phyloP scores from a whole-genome alignment of 1,140 invertebrate genomes.

The Brachionus rubens region DNA sequence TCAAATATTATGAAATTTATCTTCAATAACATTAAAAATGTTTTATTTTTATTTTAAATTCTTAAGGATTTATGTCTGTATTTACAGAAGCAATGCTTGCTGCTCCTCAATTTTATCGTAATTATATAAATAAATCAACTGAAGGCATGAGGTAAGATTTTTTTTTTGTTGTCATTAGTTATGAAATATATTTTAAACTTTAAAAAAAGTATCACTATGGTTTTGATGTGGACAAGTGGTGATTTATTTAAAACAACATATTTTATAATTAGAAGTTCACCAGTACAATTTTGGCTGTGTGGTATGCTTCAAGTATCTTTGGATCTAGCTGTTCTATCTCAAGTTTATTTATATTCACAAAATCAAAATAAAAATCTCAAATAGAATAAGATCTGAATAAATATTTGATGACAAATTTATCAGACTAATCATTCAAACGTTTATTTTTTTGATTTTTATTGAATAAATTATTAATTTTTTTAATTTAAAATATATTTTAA shows the following conservation, averaged over 20 bases:
- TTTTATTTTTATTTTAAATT: constrained; percentile 72
- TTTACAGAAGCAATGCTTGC: constrained; percentile 95
- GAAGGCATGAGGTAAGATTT: constrained; percentile 86
- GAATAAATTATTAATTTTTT: too few species aligned
- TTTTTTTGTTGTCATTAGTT: too few species aligned
- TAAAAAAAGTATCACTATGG: constrained; percentile 68
- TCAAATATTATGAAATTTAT: neutral
- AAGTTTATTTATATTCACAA: constrained; percentile 67
- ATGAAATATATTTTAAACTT: constrained; percentile 53
- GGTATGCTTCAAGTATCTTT: constrained; percentile 81
- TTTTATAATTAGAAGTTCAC: constrained; percentile 81
- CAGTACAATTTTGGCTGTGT: constrained; percentile 91
- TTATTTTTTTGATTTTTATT: too few species aligned
- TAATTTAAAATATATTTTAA: too few species aligned
- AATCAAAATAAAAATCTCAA: constrained; percentile 19
- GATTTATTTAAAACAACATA: constrained; percentile 96
- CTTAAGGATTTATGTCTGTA: constrained; percentile 84
- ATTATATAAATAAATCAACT: constrained; percentile 83
- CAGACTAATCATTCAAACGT: too few species aligned
- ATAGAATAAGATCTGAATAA: neutral
- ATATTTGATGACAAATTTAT: too few species aligned
- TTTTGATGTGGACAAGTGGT: constrained; percentile 85
- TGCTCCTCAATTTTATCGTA: constrained; percentile 83
- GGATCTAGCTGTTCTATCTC: constrained; percentile 76
- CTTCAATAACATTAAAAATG: constrained; percentile 30